These are phyloP conservation scores for Timandra comae DNA, from an alignment of 2,888 invertebrate genomes.

Conservation along the genomic window DNA sequence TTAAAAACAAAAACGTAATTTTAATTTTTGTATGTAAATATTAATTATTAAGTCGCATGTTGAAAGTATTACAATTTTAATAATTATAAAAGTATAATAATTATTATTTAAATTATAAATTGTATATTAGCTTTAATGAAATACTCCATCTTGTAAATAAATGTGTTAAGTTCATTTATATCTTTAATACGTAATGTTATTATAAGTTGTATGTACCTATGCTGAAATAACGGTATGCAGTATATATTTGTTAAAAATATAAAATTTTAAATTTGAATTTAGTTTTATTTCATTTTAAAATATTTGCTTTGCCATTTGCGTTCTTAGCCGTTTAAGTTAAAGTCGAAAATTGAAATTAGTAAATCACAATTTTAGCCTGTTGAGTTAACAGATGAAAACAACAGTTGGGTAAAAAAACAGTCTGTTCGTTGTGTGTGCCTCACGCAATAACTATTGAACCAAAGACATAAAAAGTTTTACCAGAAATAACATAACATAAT, in stretches of 20 bases:
- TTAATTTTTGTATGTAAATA: slow-evolving; percentile 31
- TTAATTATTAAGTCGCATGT: slow-evolving; percentile 21
- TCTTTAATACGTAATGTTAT: slow-evolving; percentile 42
- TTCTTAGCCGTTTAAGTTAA: no score
- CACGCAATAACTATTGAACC: no score
- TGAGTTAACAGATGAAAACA: no score
- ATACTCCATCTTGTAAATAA: slow-evolving; percentile 62
- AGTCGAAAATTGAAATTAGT: no score
- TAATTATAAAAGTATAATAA: slow-evolving; percentile 19
- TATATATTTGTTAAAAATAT: slow-evolving; percentile 76
- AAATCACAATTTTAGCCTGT: no score
- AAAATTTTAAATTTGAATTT: slow-evolving; percentile 53
- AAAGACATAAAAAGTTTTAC: no score
- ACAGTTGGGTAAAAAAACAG: no score
- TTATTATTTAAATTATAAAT: slow-evolving; percentile 53
- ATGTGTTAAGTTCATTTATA: slow-evolving; percentile 26
- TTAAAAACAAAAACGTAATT: slow-evolving; percentile 34
- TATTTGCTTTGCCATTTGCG: no score
- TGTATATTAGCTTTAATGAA: slow-evolving; percentile 43
- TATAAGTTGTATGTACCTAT: slow-evolving; percentile 24
- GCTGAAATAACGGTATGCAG: slow-evolving; percentile 48
- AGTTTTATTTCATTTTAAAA: slow-evolving; percentile 20
- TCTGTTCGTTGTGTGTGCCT: no score
- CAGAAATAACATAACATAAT: no score
- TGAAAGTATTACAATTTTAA: slow-evolving; percentile 31